Base-by-base conservation (phyloP, 92 coral and sea anemone genomes). In the Umimayanthus kanabou region DNA sequence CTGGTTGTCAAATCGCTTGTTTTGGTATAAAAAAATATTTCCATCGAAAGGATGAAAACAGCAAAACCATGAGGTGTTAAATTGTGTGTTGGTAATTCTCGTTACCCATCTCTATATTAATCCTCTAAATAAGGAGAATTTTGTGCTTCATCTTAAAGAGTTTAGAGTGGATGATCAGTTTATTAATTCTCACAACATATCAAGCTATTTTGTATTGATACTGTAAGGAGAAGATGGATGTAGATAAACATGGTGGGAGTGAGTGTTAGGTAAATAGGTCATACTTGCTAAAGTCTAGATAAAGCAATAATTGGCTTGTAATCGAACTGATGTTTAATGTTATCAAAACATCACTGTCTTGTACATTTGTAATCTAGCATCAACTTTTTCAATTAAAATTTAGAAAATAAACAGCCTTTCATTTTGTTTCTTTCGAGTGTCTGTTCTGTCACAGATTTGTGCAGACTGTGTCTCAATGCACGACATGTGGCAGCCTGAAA, bases 321-420 rank as follows among this genome's bases (percentile, higher is more conserved):
- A 11, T 61, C 20, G 37, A 39, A 14, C 72, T 79, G 83, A 40
- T 11, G 10, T 28, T 79, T 28, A 4, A 13, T 79, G 67, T 50
- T 67, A 23, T 25, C 22, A 65, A 39, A 25, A 43, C 4, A 82
- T n/a, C n/a, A 22, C 37, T 33, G 30, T 5, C 80, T 42, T 83
- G 87, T 83, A 83, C 78, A 83, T 71, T 83, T 83, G 87, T 83
- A 83, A 83, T 69, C 69, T 83, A 83, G 40, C 39, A 33, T 67
- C 87, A 83, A 29, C 72, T 80, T 83, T 83, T 83, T 69, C 40
- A 81, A 70, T 83, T 70, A 83, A 83, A 83, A 83, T 83, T 80
- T 67, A 70, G 77, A 67, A 67, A 83, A 69, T 28, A 70, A 83
- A 83, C 76, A 20, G 5, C 66, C 5, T 49, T 81, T 81, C 23